Evolutionary conservation across 2,113 vertebrate genomes (phyloP).

Genomic region (Theristicus caerulescens): DNA sequence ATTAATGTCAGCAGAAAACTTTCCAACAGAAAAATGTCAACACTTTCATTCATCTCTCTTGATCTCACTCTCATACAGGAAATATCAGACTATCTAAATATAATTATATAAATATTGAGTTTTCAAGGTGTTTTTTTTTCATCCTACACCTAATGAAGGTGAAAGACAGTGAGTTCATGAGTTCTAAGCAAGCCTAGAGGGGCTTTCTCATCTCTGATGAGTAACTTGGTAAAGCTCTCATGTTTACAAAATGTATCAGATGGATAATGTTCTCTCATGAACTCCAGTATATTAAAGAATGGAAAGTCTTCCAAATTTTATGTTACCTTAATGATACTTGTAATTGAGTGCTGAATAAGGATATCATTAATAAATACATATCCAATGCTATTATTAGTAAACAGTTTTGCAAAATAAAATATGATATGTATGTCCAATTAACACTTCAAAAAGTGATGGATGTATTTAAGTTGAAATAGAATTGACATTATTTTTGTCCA

Average conservation of each 20-base stretch:
- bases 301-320: slow-evolving; percentile 45
- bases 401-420: neutral
- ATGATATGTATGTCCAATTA: neutral
- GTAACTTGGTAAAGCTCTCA: neutral
- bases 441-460: neutral
- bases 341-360: slow-evolving; percentile 15
- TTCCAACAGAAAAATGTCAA: slow-evolving; percentile 22
- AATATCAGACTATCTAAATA: slow-evolving; percentile 34
- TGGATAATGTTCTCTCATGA: slow-evolving; percentile 53
- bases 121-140: neutral
- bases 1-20: slow-evolving; percentile 23
- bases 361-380: slow-evolving; percentile 35
- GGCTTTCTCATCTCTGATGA: neutral
- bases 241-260: slow-evolving; percentile 48
- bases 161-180: slow-evolving; percentile 21
- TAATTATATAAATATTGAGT: slow-evolving; percentile 47
- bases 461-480: neutral
- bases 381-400: slow-evolving; percentile 29
- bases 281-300: slow-evolving; percentile 30
- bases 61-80: neutral
- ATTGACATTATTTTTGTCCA: neutral
- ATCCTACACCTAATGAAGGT: slow-evolving; percentile 26
- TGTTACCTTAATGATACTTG: slow-evolving; percentile 21
- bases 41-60: neutral
- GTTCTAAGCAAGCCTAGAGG: neutral